Conservation (phyloP, 2,113 vertebrate species). For the Tragelaphus scriptus region DNA sequence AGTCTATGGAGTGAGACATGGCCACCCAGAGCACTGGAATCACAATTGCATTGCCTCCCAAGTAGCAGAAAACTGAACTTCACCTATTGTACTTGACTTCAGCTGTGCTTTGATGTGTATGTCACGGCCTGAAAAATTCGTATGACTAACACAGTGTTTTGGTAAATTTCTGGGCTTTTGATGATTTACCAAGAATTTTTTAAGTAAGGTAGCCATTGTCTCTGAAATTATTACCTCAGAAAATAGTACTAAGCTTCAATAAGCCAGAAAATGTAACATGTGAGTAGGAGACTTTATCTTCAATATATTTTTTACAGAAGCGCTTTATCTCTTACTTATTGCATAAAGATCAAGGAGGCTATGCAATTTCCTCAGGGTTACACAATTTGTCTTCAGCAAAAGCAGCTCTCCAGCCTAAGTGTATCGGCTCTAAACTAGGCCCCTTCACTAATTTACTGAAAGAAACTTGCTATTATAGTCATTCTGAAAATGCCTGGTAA, state of each 20-base stretch:
- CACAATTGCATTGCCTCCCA: not conserved
- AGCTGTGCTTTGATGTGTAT: not conserved
- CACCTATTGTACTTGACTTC: not conserved
- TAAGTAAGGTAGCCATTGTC: not conserved
- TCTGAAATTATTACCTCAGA: not conserved
- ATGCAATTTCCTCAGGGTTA: not conserved
- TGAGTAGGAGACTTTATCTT: not conserved
- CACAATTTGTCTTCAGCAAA: not conserved
- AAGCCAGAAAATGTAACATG: not conserved
- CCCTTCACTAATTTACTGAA: not conserved
- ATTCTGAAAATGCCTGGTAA: not conserved
- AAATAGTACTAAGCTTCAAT: not conserved
- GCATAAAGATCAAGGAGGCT: not conserved
- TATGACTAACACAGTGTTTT: not conserved
- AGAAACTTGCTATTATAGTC: too few relatives aligned
- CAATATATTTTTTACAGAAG: not conserved
- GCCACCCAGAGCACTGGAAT: not conserved
- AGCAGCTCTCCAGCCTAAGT: not conserved
- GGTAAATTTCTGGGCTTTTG: not conserved
- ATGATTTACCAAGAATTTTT: not conserved
- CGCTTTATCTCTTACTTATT: not conserved
- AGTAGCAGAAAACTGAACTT: not conserved
- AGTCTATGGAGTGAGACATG: not conserved
- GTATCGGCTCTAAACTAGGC: not conserved
- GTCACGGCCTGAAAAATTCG: not conserved